Base-by-base conservation (phyloP, 2,113 vertebrate species). In the Saccopteryx bilineata region DNA sequence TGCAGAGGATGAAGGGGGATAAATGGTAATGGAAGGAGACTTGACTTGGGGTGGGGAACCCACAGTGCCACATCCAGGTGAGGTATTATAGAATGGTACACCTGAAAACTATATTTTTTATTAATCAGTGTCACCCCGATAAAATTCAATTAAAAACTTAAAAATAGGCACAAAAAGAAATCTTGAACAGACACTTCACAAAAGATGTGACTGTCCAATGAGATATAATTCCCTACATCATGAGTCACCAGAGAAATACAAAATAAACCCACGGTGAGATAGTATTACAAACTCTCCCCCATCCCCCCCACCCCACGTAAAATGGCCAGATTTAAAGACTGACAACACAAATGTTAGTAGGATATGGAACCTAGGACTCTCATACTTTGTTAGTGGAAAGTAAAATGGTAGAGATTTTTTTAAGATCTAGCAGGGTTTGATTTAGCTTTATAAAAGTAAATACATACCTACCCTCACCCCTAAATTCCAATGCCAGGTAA, bases 381-480 rank as follows among this genome's bases (percentile, higher is more conserved):
- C 28, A 19, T 8, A 18, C 28, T 23, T n/a, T 50, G 19, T 48
- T 24, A 33, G 21, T 4, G 1, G 48, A 23, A 84, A 60, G 54
- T 65, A 24, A 91, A 93, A 74, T 14, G 52, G 33, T 39, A 52
- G 52, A 39, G 82, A 69, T 19, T 21, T 39, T 69, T 68, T 33
- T 91, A 93, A 74, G 31, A 65, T 28, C 18, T 26, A 61, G 9
- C 23, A 69, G 12, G 26, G 13, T 18, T 66, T 79, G 39, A 39
- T 52, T 69, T 69, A 39, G 39, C 48, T 63, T 93, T 87, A 48
- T 86, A 65, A 91, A 80, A 80, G 24, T 69, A 63, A 91, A 79
- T n/a, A 91, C 8, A 80, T 28, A 26, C 19, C 39, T 74, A 78
- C 19, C 26, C 18, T 52, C 54, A 75, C 7, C 3, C 46, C 9